Conservation (phyloP, 1,140 invertebrate species). For the Pseudomyrmex cubaensis region DNA sequence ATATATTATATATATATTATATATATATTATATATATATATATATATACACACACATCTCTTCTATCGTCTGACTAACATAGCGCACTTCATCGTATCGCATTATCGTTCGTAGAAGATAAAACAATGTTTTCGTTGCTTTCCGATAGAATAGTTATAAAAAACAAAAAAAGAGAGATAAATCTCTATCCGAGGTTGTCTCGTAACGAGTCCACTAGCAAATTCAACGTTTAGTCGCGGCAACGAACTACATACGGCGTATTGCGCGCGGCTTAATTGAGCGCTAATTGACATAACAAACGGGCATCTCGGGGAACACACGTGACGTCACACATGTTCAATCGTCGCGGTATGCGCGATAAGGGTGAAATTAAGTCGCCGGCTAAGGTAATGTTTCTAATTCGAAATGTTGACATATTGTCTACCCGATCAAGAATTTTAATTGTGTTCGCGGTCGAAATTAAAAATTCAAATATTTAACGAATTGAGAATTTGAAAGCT, state of each 20-base stretch:
- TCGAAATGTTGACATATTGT: background rate
- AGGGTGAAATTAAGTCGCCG: conserved; percentile 46
- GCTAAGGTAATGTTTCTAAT: background rate
- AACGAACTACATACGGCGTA: conserved; percentile 19
- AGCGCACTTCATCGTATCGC: too few relatives aligned
- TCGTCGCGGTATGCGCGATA: conserved; percentile 28
- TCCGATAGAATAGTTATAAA: too few relatives aligned
- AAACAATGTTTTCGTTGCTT: too few relatives aligned
- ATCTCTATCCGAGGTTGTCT: background rate
- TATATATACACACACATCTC: too few relatives aligned
- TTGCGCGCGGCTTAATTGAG: conserved; percentile 74
- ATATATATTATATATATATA: too few relatives aligned
- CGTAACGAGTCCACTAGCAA: background rate
- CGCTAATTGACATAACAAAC: conserved; percentile 81
- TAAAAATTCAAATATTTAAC: too few relatives aligned
- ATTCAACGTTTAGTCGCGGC: conserved; percentile 23
- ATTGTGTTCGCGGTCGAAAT: too few relatives aligned
- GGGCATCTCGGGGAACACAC: conserved; percentile 53
- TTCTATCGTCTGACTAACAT: too few relatives aligned
- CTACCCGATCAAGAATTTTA: too few relatives aligned
- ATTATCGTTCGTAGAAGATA: too few relatives aligned
- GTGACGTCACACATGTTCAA: conserved; percentile 62
- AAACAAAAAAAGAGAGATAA: background rate
- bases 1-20: too few relatives aligned
- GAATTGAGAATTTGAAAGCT: too few relatives aligned